A percentile compares a stretch with the other conserved stretches of the same genome.
Conservation (phyloP, 2,888 invertebrate genomes). For the Drosophila neoperkinsi region DNA sequence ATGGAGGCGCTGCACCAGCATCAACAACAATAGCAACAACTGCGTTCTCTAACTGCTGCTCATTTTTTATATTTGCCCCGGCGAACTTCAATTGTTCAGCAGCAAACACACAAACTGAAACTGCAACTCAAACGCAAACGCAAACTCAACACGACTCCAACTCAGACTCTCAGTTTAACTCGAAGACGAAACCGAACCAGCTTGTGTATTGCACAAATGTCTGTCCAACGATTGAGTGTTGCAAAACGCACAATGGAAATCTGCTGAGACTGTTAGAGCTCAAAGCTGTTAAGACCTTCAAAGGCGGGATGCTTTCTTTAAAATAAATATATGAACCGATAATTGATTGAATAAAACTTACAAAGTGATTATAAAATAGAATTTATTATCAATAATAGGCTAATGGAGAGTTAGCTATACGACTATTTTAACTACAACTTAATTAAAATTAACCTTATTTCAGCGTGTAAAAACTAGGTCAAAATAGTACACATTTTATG, state of each 20-base stretch:
- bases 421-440: background rate
- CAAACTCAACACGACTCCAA: conserved; percentile 30
- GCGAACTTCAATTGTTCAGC: conserved; percentile 77
- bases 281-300: background rate
- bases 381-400: background rate
- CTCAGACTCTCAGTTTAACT: conserved; percentile 40
- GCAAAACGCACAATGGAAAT: conserved; percentile 46
- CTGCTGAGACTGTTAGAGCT: background rate
- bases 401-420: background rate
- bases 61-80: conserved; percentile 76
- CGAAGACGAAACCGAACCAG: conserved; percentile 21
- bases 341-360: background rate
- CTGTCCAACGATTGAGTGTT: conserved; percentile 51
- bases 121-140: conserved; percentile 11
- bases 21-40: conserved; percentile 40
- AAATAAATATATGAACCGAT: background rate
- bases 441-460: background rate
- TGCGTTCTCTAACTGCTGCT: conserved; percentile 31
- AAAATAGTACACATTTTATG: background rate
- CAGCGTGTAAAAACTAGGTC: background rate
- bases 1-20: conserved; percentile 72
- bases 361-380: background rate
- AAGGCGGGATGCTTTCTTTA: background rate
- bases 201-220: conserved; percentile 61
- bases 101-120: conserved; percentile 51